phyloP scores from a whole-genome alignment of 2,113 vertebrate species.

The Mastomys coucha region DNA sequence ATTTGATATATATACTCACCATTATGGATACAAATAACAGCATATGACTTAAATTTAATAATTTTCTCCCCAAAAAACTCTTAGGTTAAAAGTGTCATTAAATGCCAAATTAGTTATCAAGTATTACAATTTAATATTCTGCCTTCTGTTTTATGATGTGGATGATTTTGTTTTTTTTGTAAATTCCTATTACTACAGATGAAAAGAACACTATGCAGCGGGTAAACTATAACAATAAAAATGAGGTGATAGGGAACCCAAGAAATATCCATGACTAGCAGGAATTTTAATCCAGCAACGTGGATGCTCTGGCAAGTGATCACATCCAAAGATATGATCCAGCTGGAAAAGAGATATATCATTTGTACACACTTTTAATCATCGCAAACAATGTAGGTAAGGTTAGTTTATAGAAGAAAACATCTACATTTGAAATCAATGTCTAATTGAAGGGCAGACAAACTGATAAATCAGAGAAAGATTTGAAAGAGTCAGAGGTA shows the following conservation, averaged over 20 bases:
- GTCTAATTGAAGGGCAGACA: no score
- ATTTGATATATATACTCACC: neutral
- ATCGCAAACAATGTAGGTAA: no score
- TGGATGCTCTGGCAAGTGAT: no score
- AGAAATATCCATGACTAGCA: neutral
- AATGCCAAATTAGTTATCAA: neutral
- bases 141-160: neutral
- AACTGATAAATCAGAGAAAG: no score
- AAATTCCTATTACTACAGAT: conserved; percentile 12
- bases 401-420: no score
- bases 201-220: neutral
- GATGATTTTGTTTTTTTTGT: neutral
- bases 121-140: neutral
- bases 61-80: neutral
- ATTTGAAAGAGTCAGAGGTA: no score
- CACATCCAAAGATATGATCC: no score
- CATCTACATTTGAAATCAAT: no score
- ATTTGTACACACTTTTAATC: no score
- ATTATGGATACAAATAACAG: neutral
- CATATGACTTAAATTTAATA: neutral
- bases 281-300: no score
- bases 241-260: no score
- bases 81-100: neutral
- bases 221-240: neutral
- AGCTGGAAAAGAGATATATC: no score